Percentiles rank a stretch among this genome's conserved stretches.
phyloP scores from a whole-genome alignment of 2,888 invertebrate genomes.

The Quadroppia sp. region DNA sequence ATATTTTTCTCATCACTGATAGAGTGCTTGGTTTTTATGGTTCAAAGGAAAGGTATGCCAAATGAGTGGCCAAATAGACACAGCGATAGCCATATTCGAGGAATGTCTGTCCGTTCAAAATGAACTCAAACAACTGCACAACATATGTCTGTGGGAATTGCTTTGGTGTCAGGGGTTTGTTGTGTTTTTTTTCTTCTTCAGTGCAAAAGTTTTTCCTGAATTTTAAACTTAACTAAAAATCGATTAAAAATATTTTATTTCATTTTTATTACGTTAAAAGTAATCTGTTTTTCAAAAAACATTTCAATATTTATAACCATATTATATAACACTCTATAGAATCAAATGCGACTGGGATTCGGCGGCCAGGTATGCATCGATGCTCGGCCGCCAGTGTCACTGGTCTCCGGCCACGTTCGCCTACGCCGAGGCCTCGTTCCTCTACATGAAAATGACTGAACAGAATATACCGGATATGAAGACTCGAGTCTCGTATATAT shows the following conservation, averaged over 20 bases:
- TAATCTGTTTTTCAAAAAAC: too few relatives aligned
- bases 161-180: conserved; percentile 78
- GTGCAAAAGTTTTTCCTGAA: neutral
- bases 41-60: conserved; percentile 81
- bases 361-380: conserved; percentile 67
- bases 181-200: neutral
- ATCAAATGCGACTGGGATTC: conserved; percentile 67
- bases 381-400: conserved; percentile 69
- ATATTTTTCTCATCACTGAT: conserved; percentile 48
- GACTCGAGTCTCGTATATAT: conserved; percentile 55
- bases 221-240: neutral
- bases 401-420: conserved; percentile 91
- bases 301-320: too few relatives aligned
- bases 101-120: conserved; percentile 64
- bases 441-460: conserved; percentile 65
- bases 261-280: too few relatives aligned
- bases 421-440: conserved; percentile 78
- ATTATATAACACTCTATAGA: too few relatives aligned
- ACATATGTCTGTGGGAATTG: conserved; percentile 89
- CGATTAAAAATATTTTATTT: too few relatives aligned
- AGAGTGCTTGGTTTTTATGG: conserved; percentile 87
- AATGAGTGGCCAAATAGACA: conserved; percentile 69
- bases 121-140: conserved; percentile 81
- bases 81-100: conserved; percentile 68
- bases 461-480: conserved; percentile 54